Conservation (phyloP, 2,888 invertebrate genomes). For the Thereva unica region DNA sequence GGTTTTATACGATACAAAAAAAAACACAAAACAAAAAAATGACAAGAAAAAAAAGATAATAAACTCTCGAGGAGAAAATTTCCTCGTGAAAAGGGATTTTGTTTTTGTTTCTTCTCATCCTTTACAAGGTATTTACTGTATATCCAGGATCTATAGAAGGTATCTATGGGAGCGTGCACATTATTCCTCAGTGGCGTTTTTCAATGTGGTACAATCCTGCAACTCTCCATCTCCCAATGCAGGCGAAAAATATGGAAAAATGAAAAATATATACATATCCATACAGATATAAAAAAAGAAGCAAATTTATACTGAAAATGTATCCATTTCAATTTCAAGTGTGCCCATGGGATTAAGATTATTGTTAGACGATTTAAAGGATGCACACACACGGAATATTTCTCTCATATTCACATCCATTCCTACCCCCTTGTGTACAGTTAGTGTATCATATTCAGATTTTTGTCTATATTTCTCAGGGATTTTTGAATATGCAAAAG, state of each 20-base stretch:
- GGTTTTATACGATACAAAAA: constrained; percentile 32
- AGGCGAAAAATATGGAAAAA: background rate
- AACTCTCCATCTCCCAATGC: no score
- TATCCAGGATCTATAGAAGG: constrained; percentile 23
- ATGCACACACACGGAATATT: constrained; percentile 24
- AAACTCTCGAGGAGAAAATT: no score
- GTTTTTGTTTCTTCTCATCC: constrained; percentile 34
- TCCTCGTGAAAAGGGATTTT: constrained; percentile 17
- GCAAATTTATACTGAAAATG: constrained; percentile 18
- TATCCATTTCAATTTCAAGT: constrained; percentile 36
- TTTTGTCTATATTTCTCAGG: no score
- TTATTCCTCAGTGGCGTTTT: constrained; percentile 7
- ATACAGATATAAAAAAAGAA: background rate
- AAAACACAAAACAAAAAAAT: constrained; percentile 1
- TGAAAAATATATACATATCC: background rate
- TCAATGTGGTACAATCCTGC: no score
- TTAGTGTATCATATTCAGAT: background rate
- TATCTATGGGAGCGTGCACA: constrained; percentile 29
- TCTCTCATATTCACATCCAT: constrained; percentile 8
- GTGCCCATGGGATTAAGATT: constrained; percentile 36
- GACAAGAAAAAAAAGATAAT: no score
- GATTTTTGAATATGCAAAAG: no score
- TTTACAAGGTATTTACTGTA: constrained; percentile 30
- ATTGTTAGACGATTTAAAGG: constrained; percentile 35
- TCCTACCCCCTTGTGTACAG: constrained; percentile 15